Evolutionary conservation across 2,888 invertebrate genomes (phyloP), one percentile per base, ranked within the genome.

Genomic region (Pachydiplax longipennis): DNA sequence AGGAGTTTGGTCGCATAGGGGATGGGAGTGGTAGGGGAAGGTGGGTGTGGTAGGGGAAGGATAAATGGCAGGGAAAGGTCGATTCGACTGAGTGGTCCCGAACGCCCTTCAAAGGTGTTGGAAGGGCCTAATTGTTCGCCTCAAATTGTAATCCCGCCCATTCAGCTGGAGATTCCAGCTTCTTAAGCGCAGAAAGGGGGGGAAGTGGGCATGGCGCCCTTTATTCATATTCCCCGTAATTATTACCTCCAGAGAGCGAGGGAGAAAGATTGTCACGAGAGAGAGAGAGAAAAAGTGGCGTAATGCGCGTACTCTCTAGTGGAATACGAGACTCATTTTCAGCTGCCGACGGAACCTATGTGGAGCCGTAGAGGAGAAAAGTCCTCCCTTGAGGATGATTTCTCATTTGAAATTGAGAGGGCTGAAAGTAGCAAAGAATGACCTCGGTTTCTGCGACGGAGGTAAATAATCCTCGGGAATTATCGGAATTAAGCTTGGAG

Each of bases 51-150:
- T 3, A n/a, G 73, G 31, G 73, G 13, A 10, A 73, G 73, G 31
- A 73, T 73, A 73, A 73, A 73, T 73, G 73, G 73, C 73, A 73
- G 73, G 73, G 73, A 73, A 73, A 73, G 73, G 73, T 73, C 73
- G 73, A 73, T 73, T 73, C 73, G 73, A 31, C 25, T 73, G 73
- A 73, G 73, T 73, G 73, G 73, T 73, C 73, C 73, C 73, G 73
- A 73, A 73, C 73, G 73, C 73, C 73, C 73, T 73, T 73, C 73
- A 73, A 73, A 73, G 73, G 73, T 73, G 73, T 73, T 73, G 73
- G 73, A 73, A 73, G 73, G 73, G 73, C 73, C 73, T 73, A 73
- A 73, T 73, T 73, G 73, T 73, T 73, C 73, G 73, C 73, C 73
- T 73, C 73, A 73, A 73, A 73, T 73, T 73, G 73, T 73, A 73